Conservation (phyloP, 2,113 vertebrate species). For the Lichenostomus cassidix region DNA sequence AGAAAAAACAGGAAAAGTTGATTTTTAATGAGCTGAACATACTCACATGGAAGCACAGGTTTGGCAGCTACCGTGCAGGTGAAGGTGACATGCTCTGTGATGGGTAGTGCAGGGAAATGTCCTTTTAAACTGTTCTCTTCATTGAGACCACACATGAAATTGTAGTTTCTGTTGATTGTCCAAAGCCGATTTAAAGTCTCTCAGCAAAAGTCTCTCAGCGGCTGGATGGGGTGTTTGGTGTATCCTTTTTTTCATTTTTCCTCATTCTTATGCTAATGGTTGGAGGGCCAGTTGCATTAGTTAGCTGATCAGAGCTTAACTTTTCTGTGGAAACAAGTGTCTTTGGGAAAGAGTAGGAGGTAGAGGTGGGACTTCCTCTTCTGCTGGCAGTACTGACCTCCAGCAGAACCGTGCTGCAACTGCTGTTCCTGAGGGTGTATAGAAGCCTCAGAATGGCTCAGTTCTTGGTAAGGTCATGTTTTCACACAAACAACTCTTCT, state of each 20-base stretch:
- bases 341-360: not conserved
- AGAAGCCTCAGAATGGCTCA: not conserved
- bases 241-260: not conserved
- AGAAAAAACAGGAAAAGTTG: not conserved
- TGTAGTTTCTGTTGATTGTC: not conserved
- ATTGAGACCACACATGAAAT: not conserved
- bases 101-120: not conserved
- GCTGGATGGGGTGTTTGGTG: not conserved
- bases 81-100: not conserved
- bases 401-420: not conserved
- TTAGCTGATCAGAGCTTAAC: not conserved
- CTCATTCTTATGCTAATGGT: not conserved
- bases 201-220: rapidly evolving
- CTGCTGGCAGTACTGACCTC: not conserved
- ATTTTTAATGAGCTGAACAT: not conserved
- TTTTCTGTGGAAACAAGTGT: not conserved
- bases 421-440: not conserved
- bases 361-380: not conserved
- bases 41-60: not conserved
- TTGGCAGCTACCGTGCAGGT: not conserved
- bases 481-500: not conserved
- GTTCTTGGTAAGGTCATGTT: not conserved
- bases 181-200: not conserved
- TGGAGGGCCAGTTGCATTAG: not conserved
- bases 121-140: not conserved